Evolutionary conservation across 2,113 vertebrate species (phyloP).

Genomic region (Nibea coibor): DNA sequence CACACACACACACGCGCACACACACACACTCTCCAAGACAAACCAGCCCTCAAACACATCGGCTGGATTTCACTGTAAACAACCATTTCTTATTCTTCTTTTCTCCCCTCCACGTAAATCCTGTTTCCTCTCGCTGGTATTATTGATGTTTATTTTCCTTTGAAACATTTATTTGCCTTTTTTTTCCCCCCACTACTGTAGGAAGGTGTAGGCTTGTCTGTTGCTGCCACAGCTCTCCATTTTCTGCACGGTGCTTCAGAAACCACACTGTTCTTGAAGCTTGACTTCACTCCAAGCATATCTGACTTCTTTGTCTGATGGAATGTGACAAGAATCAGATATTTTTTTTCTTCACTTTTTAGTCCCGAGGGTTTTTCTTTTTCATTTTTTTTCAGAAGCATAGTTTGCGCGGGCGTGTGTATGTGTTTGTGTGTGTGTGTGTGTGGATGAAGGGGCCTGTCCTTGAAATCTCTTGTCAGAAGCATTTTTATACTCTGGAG

Average conservation of each 20-base stretch:
- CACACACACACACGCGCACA: constrained; percentile 16
- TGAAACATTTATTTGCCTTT: constrained; percentile 22
- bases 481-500: neutral
- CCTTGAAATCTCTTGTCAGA: constrained; percentile 51
- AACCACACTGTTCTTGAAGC: constrained; percentile 41
- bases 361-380: constrained; percentile 24
- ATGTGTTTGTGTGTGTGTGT: constrained; percentile 21
- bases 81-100: constrained; percentile 29
- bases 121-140: constrained; percentile 48
- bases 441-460: constrained; percentile 13
- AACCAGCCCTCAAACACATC: neutral
- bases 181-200: neutral
- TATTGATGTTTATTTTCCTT: constrained; percentile 52
- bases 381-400: neutral
- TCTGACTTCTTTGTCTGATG: constrained; percentile 69
- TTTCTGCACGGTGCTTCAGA: constrained; percentile 33
- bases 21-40: neutral
- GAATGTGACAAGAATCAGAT: constrained; percentile 72
- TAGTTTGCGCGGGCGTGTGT: neutral
- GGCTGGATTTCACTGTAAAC: constrained; percentile 37
- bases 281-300: constrained; percentile 57
- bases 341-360: constrained; percentile 25
- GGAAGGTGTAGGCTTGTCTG: constrained; percentile 15
- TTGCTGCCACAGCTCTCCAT: neutral
- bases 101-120: constrained; percentile 26